Conservation (phyloP, 2,113 vertebrate genomes). For the Lipophrys pholis region DNA sequence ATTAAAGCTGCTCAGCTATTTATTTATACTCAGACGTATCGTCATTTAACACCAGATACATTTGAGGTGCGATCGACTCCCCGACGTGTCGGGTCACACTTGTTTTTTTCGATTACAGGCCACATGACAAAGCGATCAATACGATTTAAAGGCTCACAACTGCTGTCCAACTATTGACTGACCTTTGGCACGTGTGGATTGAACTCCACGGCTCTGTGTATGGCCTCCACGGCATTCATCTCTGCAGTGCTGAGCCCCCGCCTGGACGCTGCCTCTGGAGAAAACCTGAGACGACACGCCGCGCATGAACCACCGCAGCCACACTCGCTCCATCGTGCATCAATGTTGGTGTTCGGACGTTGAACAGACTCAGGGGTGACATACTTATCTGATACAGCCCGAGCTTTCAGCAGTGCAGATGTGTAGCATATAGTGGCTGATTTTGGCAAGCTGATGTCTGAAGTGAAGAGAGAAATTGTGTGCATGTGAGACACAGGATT, state of each 20-base stretch:
- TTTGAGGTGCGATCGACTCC: background rate
- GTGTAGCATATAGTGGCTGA: constrained; percentile 99
- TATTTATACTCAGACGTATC: background rate
- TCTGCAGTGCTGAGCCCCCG: constrained; percentile 98
- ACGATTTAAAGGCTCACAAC: background rate
- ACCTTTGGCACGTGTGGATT: constrained; percentile 99
- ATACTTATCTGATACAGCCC: constrained; percentile 98
- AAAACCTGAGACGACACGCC: constrained; percentile 86
- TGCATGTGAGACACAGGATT: background rate
- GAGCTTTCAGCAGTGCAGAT: constrained; percentile 97
- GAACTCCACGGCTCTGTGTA: constrained; percentile 99
- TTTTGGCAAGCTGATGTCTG: constrained; percentile 99
- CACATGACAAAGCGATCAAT: background rate
- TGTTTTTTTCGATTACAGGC: background rate
- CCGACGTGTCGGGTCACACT: background rate
- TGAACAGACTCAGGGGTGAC: constrained; percentile 48
- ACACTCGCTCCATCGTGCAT: too few relatives aligned
- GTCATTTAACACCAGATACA: background rate
- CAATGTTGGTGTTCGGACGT: too few relatives aligned
- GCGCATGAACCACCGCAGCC: background rate
- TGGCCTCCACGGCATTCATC: constrained; percentile 99
- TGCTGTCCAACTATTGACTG: constrained; percentile 45
- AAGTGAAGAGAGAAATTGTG: constrained; percentile 15
- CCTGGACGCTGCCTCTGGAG: constrained; percentile 95
- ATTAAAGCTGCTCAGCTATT: background rate